A percentile compares a stretch with the other conserved stretches of the same genome.
phyloP scores from a whole-genome alignment of 2,797 vertebrate genomes.

The Vipera ursinii region DNA sequence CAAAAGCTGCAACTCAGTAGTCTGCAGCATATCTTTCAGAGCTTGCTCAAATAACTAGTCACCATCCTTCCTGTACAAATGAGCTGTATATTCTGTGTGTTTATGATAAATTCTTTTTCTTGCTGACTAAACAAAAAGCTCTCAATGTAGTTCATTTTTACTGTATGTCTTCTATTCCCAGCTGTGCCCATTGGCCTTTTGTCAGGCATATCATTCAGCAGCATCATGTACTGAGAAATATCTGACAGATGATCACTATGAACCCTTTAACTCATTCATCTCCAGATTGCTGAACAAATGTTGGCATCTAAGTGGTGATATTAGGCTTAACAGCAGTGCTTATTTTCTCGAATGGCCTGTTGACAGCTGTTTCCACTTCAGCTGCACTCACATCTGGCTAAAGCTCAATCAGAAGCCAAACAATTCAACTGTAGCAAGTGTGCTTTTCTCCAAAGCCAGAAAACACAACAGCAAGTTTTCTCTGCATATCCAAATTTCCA shows the following conservation, averaged over 20 bases:
- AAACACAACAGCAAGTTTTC: neutral
- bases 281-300: slow-evolving; percentile 15
- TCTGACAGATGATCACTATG: neutral
- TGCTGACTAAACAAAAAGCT: slow-evolving; percentile 7
- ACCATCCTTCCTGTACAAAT: neutral
- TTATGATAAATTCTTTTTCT: neutral
- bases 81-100: neutral
- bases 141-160: neutral
- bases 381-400: neutral
- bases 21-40: neutral
- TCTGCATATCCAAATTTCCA: neutral
- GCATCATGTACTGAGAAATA: slow-evolving; percentile 1
- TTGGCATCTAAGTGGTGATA: neutral
- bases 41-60: neutral
- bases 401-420: slow-evolving; percentile 1
- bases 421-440: neutral
- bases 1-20: neutral
- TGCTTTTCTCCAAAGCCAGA: neutral
- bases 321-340: neutral
- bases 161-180: neutral
- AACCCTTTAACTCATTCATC: slow-evolving; percentile 17
- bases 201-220: neutral
- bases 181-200: neutral
- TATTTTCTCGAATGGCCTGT: neutral
- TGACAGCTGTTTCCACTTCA: slow-evolving; percentile 4